Evolutionary conservation across 2,113 vertebrate species (phyloP), one percentile per base, ranked within the genome.

Genomic region (Spilogale gracilis): DNA sequence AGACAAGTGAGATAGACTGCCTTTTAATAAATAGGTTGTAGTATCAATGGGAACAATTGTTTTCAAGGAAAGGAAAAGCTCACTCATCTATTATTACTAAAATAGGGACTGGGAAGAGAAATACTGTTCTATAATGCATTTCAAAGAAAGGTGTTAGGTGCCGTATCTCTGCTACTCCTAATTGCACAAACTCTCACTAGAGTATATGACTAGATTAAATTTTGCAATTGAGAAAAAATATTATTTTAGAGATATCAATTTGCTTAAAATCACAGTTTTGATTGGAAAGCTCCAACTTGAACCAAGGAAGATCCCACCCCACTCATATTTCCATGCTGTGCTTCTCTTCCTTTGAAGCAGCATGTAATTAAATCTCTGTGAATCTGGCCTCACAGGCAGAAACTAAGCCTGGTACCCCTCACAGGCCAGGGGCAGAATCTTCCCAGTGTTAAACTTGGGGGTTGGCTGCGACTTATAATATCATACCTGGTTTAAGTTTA

Each of bases 191-290:
- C 5, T 61, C 21, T 43, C 1, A 54, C 48, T 69, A 61, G 2
- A 56, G 27, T 87, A 69, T 25, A 58, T 10, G 1, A 50, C 48
- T 78, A 50, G 27, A 63, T 80, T 94, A 50, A 0, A 54, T 79
- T 71, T 93, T 78, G 25, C 27, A 38, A 18, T 30, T 32, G 2
- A 82, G 23, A 81, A 65, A 58, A 54, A 13, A 63, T 1, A 61
- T 81, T 52, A 79, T 88, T 60, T 92, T 78, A 60, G 21, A 95
- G n/a, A 83, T 18, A 32, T 87, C 38, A n/a, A 52, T 43, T 95
- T 87, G 43, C 30, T 73, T 63, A 78, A 94, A 89, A 63, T 56
- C 18, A 91, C 30, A 74, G 8, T n/a, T 96, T 32, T 74, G 10
- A 63, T 6, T 12, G 32, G 17, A 85, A 79, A 17, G 17, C 2